These are phyloP conservation scores for Sebastes glaucus DNA, from an alignment of 2,797 vertebrate genomes.

Conservation along the genomic window DNA sequence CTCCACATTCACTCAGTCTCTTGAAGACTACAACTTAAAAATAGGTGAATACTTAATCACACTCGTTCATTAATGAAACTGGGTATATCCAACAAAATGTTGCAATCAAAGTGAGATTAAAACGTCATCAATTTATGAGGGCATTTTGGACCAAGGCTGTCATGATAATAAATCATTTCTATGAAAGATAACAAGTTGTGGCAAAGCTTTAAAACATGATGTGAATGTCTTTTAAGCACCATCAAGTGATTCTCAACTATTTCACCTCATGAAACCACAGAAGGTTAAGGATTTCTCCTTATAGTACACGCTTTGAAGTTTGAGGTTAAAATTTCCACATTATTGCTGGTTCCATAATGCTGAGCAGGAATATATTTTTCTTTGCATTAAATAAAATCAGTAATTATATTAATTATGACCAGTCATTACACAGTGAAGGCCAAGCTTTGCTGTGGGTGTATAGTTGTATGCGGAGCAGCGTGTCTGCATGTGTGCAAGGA, in stretches of 20 bases:
- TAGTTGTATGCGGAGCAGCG: background rate
- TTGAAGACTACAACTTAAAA: background rate
- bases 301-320: background rate
- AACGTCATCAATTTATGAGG: background rate
- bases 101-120: conserved; percentile 10
- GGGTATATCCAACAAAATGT: background rate
- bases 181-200: background rate
- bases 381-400: conserved; percentile 18
- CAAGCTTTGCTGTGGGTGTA: conserved; percentile 27
- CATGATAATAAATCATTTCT: conserved; percentile 1
- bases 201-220: background rate
- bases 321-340: background rate
- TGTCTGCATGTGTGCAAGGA: conserved; percentile 34
- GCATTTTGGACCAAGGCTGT: conserved; percentile 1
- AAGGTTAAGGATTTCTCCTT: conserved; percentile 4
- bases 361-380: background rate
- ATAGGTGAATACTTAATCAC: background rate
- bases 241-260: background rate
- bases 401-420: conserved; percentile 24
- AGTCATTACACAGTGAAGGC: conserved; percentile 24
- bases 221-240: background rate
- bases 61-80: conserved; percentile 13
- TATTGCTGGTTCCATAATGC: background rate
- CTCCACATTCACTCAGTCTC: background rate
- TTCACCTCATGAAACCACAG: background rate